Base-by-base conservation (phyloP, 2,888 invertebrate species). In the Agriopis aurantiaria region DNA sequence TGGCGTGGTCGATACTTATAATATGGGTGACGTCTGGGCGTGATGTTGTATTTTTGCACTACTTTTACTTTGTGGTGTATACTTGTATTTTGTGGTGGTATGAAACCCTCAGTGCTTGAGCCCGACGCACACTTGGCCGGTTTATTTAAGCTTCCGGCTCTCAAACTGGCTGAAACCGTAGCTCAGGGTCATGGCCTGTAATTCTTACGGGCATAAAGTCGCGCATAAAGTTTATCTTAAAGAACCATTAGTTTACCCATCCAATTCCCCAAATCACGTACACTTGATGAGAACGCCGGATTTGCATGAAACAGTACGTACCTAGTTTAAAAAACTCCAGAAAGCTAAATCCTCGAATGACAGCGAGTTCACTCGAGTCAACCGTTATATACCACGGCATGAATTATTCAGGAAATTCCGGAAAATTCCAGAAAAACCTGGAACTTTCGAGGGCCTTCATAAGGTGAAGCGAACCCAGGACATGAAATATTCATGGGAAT, bases 401-500 rank as follows among this genome's bases (percentile, higher is more conserved):
- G 82, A 84, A 84, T 84, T 75, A 84, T 84, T 84, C 84, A 84
- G 70, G 63, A 75, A 63, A 64, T 65, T 52, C 61, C 33, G 61
- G 69, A 66, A 75, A 77, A 79, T 81, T 80, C 73, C 75, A 69
- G 77, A 80, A 81, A 84, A 82, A 76, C 79, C 80, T 76, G 76
- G 72, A 82, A 80, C 77, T 82, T 77, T 77, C 69, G 68, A 80
- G 84, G 80, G 81, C 78, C 75, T 75, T 78, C 75, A 75, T 75
- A 70, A 74, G 74, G 76, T 73, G 80, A 78, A 79, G 74, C 43
- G 68, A 61, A 65, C 68, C 65, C 63, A n/a, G 49, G 53, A 8
- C 76, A 80, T 80, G 78, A 77, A 80, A 78, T 78, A 80, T 80
- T 78, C 80, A 80, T 80, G 71, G 8, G 76, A 69, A 74, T 80